Evolutionary conservation across 2,888 invertebrate genomes (phyloP).

Genomic region (Anorthoa munda): DNA sequence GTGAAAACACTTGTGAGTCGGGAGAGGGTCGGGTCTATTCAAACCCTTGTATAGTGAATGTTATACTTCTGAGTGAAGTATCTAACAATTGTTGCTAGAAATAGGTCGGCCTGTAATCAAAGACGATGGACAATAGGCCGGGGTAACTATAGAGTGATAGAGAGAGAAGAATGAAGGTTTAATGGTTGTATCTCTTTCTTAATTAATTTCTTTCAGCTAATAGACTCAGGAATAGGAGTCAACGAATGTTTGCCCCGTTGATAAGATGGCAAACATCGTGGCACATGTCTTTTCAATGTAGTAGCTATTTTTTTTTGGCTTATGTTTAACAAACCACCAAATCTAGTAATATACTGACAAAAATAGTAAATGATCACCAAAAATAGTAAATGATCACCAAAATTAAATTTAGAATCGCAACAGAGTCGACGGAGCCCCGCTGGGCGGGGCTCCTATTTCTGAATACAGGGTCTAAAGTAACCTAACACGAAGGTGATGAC

Average conservation of each 20-base stretch:
- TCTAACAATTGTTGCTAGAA: constrained; percentile 40
- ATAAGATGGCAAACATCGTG: not conserved
- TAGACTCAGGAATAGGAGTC: not conserved
- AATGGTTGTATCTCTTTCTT: constrained; percentile 14
- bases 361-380: too few relatives aligned
- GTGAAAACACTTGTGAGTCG: constrained; percentile 32
- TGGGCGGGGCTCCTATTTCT: too few relatives aligned
- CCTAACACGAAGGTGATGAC: too few relatives aligned
- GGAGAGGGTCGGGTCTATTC: constrained; percentile 31
- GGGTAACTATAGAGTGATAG: not conserved
- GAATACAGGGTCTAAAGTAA: too few relatives aligned
- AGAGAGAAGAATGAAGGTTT: not conserved
- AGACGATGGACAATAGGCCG: constrained; percentile 25
- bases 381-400: too few relatives aligned
- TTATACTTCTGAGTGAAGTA: constrained; percentile 11
- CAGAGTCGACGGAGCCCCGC: too few relatives aligned
- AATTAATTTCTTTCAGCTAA: constrained; percentile 5
- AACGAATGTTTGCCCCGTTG: not conserved
- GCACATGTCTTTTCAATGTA: too few relatives aligned
- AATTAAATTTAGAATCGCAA: too few relatives aligned
- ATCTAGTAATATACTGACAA: too few relatives aligned
- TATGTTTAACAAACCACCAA: too few relatives aligned
- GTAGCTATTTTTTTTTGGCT: too few relatives aligned
- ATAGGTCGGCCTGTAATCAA: constrained; percentile 36
- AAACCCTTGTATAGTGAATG: constrained; percentile 15